Percentiles rank a stretch among this genome's conserved stretches.
Evolutionary conservation across 2,797 vertebrate species (phyloP).

Genomic region (Paguma larvata): DNA sequence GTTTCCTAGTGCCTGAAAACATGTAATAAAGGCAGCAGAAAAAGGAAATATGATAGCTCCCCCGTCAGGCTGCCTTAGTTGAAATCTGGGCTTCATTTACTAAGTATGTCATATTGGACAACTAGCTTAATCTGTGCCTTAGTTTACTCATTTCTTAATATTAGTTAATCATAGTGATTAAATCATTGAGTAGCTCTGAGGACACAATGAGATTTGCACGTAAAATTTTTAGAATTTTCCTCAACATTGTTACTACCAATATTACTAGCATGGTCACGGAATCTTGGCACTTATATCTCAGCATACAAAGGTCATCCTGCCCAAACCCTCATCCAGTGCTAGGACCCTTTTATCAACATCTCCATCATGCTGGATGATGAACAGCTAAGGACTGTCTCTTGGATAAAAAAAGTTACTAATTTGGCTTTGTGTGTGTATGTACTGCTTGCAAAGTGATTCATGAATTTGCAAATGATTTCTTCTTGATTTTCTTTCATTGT

Average conservation of each 20-base stretch:
- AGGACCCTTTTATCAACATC: not conserved
- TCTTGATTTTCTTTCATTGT: not conserved
- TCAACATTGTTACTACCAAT: not conserved
- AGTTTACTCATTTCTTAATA: slow-evolving; percentile 12
- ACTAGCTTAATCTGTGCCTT: not conserved
- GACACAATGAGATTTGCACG: not conserved
- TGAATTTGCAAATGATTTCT: not conserved
- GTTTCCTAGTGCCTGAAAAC: not conserved
- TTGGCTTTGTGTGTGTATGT: not conserved
- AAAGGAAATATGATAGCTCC: not conserved
- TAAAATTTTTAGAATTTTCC: not conserved
- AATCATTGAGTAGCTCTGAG: not conserved
- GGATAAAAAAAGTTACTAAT: not conserved
- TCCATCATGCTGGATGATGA: not conserved
- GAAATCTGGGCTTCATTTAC: not conserved
- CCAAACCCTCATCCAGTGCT: not conserved
- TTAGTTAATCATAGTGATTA: not conserved
- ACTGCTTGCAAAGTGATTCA: not conserved
- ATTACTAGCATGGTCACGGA: not conserved
- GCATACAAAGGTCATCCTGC: not conserved
- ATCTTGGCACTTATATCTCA: not conserved
- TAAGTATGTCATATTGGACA: not conserved
- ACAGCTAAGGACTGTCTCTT: not conserved
- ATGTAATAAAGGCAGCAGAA: not conserved
- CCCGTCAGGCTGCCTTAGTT: not conserved